Conservation (phyloP, 1,140 invertebrate genomes). For the silkworm (Bombyx mori) region ASM3026992v2 NC_085121.1:10887501-10888000, state of each 20-base stretch:
- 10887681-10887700: conserved; percentile 16
- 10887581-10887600: conserved; percentile 82
- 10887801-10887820: too few relatives aligned
- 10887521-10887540: conserved; percentile 89
- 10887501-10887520: conserved; percentile 78
- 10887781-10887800: neutral
- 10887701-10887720: conserved; percentile 29
- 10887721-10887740: conserved; percentile 63
- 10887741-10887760: conserved; percentile 75
- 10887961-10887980: too few relatives aligned
- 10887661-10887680: conserved; percentile 16
- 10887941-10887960: too few relatives aligned
- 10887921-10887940: too few relatives aligned
- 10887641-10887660: conserved; percentile 42
- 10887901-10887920: too few relatives aligned
- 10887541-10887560: conserved; percentile 87
- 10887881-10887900: too few relatives aligned
- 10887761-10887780: conserved; percentile 66
- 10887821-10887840: too few relatives aligned
- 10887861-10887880: neutral
- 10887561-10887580: conserved; percentile 85
- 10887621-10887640: conserved; percentile 78
- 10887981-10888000: too few relatives aligned
- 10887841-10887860: neutral
- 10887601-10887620: conserved; percentile 75